Evolutionary conservation across 2,113 vertebrate genomes (phyloP), one percentile per base, ranked within the genome.

Genomic region (Parus major): DNA sequence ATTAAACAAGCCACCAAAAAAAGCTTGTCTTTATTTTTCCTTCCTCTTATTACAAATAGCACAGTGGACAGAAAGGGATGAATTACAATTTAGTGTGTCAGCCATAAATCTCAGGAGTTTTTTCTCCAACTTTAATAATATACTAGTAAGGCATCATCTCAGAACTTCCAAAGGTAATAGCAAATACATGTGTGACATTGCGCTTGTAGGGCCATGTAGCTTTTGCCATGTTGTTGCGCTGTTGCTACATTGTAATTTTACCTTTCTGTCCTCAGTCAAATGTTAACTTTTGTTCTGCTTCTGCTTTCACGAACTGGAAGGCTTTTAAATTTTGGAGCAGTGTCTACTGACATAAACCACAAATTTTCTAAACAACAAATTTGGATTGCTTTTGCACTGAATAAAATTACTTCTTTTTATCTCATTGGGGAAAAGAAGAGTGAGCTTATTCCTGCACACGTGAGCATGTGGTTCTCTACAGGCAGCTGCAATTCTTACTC

Each of bases 1-100:
- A 92, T 95, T 81, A 95, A 90, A 66, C 57, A 84, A 91, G 35
- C 29, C 63, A 87, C 76, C 56, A 59, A 69, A 68, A 93, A 83
- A 73, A 20, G 4, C 35, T 65, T 78, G 56, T 42, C 64, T 86
- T 88, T 66, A 15, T 78, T 89, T 93, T 94, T 81, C 14, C 23
- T 92, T 83, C 4, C 3, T 78, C 47, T 64, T 44, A 86, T 52
- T 82, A 73, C 50, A 85, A 88, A 80, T 50, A 82, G 72, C 22
- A 65, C 4, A 1, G 18, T 61, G 76, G 66, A 68, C 36, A 80
- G 81, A 69, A 76, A 16, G 23, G 7, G 53, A 46, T 75, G 56
- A 81, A 71, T 95, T 71, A 16, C 41, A 84, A 42, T 88, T 89
- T 83, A 82, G 36, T 71, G 36, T 57, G 23, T 87, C 83, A 87